Percentiles rank a stretch among this genome's conserved stretches.
Evolutionary conservation across 2,888 invertebrate species (phyloP).

Genomic region (Meganola albula): DNA sequence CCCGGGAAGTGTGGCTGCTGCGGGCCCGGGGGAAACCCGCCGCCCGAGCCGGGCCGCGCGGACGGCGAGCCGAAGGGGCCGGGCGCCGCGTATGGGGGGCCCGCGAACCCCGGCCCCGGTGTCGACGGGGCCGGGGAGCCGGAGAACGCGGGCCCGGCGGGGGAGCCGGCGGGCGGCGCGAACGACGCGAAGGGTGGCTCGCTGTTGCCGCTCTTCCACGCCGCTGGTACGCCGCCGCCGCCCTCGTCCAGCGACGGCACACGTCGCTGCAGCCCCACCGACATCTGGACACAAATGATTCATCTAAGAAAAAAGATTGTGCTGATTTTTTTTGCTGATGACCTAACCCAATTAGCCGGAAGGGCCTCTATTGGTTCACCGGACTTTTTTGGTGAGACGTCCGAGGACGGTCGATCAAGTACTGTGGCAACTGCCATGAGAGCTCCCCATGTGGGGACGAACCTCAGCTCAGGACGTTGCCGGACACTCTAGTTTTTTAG

Average conservation of each 20-base stretch:
- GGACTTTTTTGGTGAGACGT: no score
- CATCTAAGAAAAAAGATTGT: no score
- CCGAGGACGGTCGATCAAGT: no score
- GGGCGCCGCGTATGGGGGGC: conserved; percentile 81
- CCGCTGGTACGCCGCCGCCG: conserved; percentile 70
- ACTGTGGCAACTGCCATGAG: no score
- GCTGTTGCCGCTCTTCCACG: conserved; percentile 84
- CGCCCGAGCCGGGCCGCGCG: conserved; percentile 87
- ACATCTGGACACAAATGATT: conserved; percentile 65
- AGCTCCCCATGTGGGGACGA: no score
- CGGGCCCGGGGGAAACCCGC: conserved; percentile 87
- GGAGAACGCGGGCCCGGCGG: conserved; percentile 83
- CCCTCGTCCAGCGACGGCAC: conserved; percentile 75
- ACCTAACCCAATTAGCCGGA: no score
- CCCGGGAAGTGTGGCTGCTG: conserved; percentile 83
- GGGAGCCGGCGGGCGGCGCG: conserved; percentile 89
- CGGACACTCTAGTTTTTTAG: no score
- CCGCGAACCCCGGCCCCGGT: conserved; percentile 85
- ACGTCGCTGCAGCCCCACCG: conserved; percentile 91
- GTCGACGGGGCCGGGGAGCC: conserved; percentile 83
- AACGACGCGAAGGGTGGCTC: conserved; percentile 83
- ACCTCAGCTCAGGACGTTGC: no score
- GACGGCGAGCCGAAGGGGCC: conserved; percentile 81
- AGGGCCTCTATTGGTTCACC: no score
- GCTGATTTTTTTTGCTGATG: no score